Evolutionary conservation across 1,140 invertebrate species (phyloP).

Genomic region (Monomorium pharaonis): DNA sequence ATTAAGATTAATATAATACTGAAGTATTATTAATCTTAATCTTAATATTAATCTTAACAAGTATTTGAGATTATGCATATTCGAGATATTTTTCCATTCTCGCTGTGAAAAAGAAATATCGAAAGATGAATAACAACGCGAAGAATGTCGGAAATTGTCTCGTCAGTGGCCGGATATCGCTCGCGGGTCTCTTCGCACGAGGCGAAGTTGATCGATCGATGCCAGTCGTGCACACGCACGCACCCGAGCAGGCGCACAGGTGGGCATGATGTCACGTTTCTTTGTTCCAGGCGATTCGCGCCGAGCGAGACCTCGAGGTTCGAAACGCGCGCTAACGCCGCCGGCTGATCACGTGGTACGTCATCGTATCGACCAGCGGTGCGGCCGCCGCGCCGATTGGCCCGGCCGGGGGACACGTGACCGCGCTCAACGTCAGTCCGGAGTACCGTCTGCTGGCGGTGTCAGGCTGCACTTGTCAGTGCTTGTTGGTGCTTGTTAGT

Average conservation of each 20-base stretch:
- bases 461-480: conserved; percentile 37
- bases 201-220: conserved; percentile 10
- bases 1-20: too few relatives aligned
- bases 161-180: background rate
- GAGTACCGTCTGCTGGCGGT: conserved; percentile 70
- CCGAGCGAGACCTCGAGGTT: background rate
- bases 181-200: background rate
- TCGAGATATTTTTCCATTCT: too few relatives aligned
- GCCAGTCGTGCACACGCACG: background rate
- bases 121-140: too few relatives aligned
- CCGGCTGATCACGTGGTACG: conserved; percentile 62
- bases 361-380: conserved; percentile 70
- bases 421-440: conserved; percentile 57
- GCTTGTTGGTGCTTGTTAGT: too few relatives aligned
- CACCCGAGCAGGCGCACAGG: background rate
- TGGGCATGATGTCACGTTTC: background rate
- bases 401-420: conserved; percentile 60
- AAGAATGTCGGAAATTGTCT: background rate
- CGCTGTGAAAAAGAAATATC: too few relatives aligned
- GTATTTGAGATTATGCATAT: too few relatives aligned
- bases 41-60: too few relatives aligned
- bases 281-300: conserved; percentile 45
- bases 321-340: conserved; percentile 57
- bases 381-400: conserved; percentile 60
- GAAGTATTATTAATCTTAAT: too few relatives aligned